Evolutionary conservation across 2,888 invertebrate species (phyloP), one percentile per base, ranked within the genome.

Genomic region (Microctonus aethiopoides): DNA sequence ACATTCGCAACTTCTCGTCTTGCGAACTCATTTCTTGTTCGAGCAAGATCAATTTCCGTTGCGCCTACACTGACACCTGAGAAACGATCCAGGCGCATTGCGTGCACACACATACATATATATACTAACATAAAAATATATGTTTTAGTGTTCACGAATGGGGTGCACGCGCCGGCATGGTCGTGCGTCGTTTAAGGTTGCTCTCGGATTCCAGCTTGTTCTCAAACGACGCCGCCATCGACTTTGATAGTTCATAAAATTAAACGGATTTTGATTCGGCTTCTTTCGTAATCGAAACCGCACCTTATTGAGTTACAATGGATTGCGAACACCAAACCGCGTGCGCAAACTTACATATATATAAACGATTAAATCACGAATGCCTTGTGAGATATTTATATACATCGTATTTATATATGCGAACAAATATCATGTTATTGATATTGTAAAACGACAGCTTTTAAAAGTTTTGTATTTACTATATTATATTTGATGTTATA

Each of bases 211-310:
- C 78, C 78, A 73, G 76, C 56, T 72, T 73, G 70, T 72, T 46
- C 75, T 72, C 77, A 78, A 79, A 78, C 76, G 78, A 72, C 66
- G 73, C 79, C 80, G 78, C 78, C 46, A 10, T 26, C 34, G 52
- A 63, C 77, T 79, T 80, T 81, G 81, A 80, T 81, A 81, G 79
- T 80, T 79, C 81, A 80, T 81, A 79, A 80, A 82, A 80, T 75
- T 76, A 80, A 80, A 80, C 77, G 78, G 79, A 80, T 80, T 79
- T 80, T 80, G 78, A 82, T 83, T 83, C 83, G 84, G 81, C 73
- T 70, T 73, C 81, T 79, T 81, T 84, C 80, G 82, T 80, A 81
- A 82, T 77, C 70, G 74, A 73, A 82, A 68, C 74, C 77, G 62
- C 52, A 16, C 46, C 29, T 65, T 65, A 65, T 65, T 65, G 56